Base-by-base conservation (phyloP, 2,888 invertebrate genomes). In the Heliconius charithonia region DNA sequence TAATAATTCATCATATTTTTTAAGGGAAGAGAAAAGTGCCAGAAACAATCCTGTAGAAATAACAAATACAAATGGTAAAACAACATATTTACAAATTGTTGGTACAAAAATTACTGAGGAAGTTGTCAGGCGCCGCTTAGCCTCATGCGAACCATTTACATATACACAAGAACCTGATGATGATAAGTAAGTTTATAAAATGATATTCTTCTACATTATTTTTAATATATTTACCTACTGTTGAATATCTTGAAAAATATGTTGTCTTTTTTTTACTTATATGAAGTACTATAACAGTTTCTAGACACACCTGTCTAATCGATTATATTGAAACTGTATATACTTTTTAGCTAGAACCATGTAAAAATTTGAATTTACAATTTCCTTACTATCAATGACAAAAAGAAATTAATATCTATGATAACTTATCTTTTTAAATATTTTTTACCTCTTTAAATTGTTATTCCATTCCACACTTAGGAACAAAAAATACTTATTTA, bases 121-220 rank as follows among this genome's bases (percentile, higher is more conserved):
- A 84, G 92, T 91, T 6, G 87, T 95, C n/a, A 88, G 93, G 77
- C 88, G 92, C 9, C 87, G 93, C 0, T 84, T 95, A 59, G 89
- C 90, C 27, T 89, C 92, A 66, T 92, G 91, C 85, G 94, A 94
- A 84, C 93, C 93, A n/a, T 95, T 95, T 77, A 89, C 92, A 70
- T 93, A 90, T 79, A 85, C 87, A 63, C 90, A 92, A 79, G 94
- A 94, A 82, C 85, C 88, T 65, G 93, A 94, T 78, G 93, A 94
- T 80, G 93, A 94, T 16, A 94, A 91, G 94, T 94, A 87, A 83
- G 91, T 62, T 73, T 32, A 10, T 66, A 66, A 66, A 22, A 19
- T 65, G 29, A 7, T 65, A 10, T 67, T n/a, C 22, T 32, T 32
- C 1, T 22, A 32, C 13, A n/a, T 62, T 62, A 3, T 62, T 25